These are phyloP conservation scores for Gambelia wislizenii DNA, from an alignment of 2,797 vertebrate genomes.

Conservation along the genomic window DNA sequence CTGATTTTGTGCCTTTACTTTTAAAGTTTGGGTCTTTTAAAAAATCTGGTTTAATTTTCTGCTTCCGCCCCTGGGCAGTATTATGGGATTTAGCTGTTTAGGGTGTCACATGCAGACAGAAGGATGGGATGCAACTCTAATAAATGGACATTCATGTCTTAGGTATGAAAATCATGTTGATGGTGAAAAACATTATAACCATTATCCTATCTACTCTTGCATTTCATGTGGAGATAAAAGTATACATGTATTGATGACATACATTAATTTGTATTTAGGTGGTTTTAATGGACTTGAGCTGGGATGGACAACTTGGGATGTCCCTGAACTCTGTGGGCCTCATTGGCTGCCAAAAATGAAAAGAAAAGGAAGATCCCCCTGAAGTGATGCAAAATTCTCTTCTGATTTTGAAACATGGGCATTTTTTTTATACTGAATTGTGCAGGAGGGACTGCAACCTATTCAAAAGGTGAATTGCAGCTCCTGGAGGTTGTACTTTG, in stretches of 20 bases:
- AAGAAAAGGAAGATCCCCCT: too few relatives aligned
- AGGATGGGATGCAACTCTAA: background rate
- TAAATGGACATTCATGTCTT: constrained; percentile 2
- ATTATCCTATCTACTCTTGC: background rate
- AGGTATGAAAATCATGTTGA: constrained; percentile 13
- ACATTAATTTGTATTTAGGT: background rate
- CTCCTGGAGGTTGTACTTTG: too few relatives aligned
- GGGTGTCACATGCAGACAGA: background rate
- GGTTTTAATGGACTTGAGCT: background rate
- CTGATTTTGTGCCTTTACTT: background rate
- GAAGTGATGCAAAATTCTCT: too few relatives aligned
- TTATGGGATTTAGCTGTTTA: background rate
- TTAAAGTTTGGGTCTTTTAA: background rate
- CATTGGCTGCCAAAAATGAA: too few relatives aligned
- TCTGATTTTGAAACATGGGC: too few relatives aligned
- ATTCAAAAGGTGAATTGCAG: too few relatives aligned
- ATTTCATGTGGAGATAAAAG: background rate
- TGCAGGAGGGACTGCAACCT: too few relatives aligned
- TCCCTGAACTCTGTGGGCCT: too few relatives aligned
- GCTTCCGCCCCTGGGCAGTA: background rate
- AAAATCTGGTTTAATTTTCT: background rate
- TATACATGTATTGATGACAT: background rate
- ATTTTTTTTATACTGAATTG: too few relatives aligned
- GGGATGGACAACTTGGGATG: too few relatives aligned
- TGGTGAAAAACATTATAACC: background rate